Conservation (phyloP, 2,113 vertebrate genomes). For the Nicator chloris region DNA sequence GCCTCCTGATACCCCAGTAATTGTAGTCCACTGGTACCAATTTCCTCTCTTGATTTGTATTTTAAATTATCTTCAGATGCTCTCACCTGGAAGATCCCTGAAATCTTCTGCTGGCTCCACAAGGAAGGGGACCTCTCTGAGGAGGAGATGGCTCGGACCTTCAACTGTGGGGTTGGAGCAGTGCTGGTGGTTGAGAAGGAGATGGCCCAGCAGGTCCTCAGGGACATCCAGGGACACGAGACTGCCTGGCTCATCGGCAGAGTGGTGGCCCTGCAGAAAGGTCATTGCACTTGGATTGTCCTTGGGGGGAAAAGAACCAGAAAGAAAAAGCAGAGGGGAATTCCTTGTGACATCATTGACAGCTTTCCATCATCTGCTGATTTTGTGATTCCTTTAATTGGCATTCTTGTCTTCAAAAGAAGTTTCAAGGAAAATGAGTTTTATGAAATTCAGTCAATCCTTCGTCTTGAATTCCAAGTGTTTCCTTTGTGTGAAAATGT, state of each 20-base stretch:
- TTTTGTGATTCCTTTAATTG: too few species aligned
- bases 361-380: too few species aligned
- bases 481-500: too few species aligned
- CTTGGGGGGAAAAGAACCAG: neutral
- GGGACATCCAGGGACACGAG: constrained; percentile 74
- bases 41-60: neutral
- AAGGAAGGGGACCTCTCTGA: constrained; percentile 84
- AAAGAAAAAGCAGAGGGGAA: neutral
- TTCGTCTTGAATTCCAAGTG: too few species aligned
- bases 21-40: neutral
- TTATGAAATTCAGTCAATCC: too few species aligned
- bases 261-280: constrained; percentile 72
- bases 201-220: constrained; percentile 77
- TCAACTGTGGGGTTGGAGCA: constrained; percentile 92
- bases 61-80: constrained; percentile 77
- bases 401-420: too few species aligned
- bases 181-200: constrained; percentile 80
- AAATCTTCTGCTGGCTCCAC: constrained; percentile 90
- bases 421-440: too few species aligned
- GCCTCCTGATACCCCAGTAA: neutral
- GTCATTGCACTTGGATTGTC: constrained; percentile 47
- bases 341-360: too few species aligned
- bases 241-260: constrained; percentile 88
- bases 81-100: constrained; percentile 84
- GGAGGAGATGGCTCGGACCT: constrained; percentile 92